Evolutionary conservation across 2,797 vertebrate species (phyloP).

Genomic region (Microhierax caerulescens): DNA sequence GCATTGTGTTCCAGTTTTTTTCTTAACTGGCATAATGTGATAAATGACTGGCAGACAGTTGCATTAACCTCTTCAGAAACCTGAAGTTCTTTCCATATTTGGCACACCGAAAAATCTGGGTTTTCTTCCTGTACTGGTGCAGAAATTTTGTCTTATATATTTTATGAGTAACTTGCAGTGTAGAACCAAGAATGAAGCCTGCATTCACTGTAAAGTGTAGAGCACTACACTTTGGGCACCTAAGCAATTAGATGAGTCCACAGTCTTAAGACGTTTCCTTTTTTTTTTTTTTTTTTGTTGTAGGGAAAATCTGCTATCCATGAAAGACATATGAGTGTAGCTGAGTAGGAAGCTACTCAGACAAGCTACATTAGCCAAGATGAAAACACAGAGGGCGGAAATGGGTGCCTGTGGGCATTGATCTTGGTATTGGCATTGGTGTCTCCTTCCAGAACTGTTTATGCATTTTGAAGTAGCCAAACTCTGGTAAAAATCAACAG

Average conservation of each 20-base stretch:
- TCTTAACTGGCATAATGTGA: background rate
- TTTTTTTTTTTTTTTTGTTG: background rate
- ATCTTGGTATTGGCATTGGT: background rate
- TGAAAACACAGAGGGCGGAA: background rate
- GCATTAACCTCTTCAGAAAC: background rate
- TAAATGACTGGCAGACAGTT: background rate
- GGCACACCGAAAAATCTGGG: background rate
- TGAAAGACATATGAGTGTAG: background rate
- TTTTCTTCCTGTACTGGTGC: background rate
- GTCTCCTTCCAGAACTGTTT: background rate
- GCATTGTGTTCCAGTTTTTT: background rate
- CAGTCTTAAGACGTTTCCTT: background rate
- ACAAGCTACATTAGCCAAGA: background rate
- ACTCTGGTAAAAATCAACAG: background rate
- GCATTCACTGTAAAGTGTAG: fast-evolving
- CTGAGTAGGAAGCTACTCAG: background rate
- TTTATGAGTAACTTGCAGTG: background rate
- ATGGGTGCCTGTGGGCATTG: background rate
- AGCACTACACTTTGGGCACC: background rate
- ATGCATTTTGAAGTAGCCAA: background rate
- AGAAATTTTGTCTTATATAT: background rate
- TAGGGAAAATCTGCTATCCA: background rate
- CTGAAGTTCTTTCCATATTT: background rate
- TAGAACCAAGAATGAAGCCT: background rate
- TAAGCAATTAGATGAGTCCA: background rate